These are phyloP conservation scores for Himalopsyche anomala DNA, from an alignment of 2,888 invertebrate genomes.

Conservation along the genomic window DNA sequence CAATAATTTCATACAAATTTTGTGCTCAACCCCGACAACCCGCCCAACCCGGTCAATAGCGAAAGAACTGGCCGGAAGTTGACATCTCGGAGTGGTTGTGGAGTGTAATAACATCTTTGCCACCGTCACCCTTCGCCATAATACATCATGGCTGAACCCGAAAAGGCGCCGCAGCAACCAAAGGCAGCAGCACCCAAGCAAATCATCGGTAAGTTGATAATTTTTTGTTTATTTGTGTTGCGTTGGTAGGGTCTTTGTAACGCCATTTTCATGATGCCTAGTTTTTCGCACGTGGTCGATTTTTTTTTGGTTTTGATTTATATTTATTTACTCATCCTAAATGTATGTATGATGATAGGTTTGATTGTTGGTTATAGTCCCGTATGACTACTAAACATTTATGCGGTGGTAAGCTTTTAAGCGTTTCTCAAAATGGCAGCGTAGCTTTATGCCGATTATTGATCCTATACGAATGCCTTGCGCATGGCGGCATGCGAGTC, in stretches of 20 bases:
- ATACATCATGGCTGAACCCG: slow-evolving; percentile 97
- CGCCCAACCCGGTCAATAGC: slow-evolving; percentile 68
- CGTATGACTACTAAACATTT: neutral
- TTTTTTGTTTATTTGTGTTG: slow-evolving; percentile 56
- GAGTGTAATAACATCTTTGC: slow-evolving; percentile 83
- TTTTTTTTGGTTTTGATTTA: slow-evolving; percentile 67
- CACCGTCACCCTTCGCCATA: slow-evolving; percentile 86
- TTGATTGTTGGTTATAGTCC: neutral
- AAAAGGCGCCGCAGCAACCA: slow-evolving; percentile 86
- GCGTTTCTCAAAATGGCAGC: slow-evolving; percentile 20
- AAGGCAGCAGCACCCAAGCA: slow-evolving; percentile 87
- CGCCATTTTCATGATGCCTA: slow-evolving; percentile 58
- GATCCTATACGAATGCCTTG: neutral
- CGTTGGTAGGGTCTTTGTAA: slow-evolving; percentile 46
- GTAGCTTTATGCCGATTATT: slow-evolving; percentile 12
- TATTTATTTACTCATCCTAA: slow-evolving; percentile 68
- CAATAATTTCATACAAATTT: neutral
- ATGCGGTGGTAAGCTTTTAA: neutral
- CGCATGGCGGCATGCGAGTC: slow-evolving; percentile 26
- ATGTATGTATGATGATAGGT: slow-evolving; percentile 56
- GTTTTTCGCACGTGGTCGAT: slow-evolving; percentile 60
- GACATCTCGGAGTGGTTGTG: slow-evolving; percentile 87
- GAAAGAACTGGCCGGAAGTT: slow-evolving; percentile 80
- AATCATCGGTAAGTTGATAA: slow-evolving; percentile 85
- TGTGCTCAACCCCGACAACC: neutral